Evolutionary conservation across 64 coral and sea anemone genomes (phyloP).

Genomic region (Pachyseris speciosa): DNA sequence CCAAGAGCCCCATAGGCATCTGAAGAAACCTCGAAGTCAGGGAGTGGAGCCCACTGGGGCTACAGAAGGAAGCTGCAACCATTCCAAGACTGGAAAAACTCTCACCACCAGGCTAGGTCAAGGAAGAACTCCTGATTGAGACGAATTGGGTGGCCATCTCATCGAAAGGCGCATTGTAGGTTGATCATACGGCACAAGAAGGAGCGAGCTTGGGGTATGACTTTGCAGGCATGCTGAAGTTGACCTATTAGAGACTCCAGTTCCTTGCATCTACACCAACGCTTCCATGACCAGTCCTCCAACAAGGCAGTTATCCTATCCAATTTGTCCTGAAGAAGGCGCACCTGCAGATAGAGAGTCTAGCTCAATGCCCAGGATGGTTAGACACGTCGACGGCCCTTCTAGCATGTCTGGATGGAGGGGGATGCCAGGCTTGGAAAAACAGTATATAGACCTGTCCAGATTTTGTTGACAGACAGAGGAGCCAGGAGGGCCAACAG

Average conservation of each 20-base stretch:
- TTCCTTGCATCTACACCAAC: constrained; percentile 15
- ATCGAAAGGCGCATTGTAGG: too few relatives aligned
- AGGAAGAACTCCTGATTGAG: too few relatives aligned
- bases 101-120: background rate
- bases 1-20: constrained; percentile 35
- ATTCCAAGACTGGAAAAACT: constrained; percentile 31
- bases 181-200: background rate
- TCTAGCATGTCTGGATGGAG: constrained; percentile 53
- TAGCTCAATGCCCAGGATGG: constrained; percentile 36
- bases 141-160: too few relatives aligned
- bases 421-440: background rate
- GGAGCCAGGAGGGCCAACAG: too few relatives aligned
- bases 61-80: constrained; percentile 31
- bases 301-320: background rate
- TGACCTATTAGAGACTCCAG: constrained; percentile 42
- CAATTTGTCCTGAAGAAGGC: constrained; percentile 9
- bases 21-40: constrained; percentile 29
- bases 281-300: background rate
- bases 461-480: too few relatives aligned
- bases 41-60: constrained; percentile 6
- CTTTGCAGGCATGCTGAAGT: too few relatives aligned
- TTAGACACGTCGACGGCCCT: constrained; percentile 29
- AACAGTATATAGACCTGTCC: too few relatives aligned
- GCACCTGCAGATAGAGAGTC: constrained; percentile 15
- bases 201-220: background rate